phyloP scores from a whole-genome alignment of 2,888 invertebrate species.

The Latrodectus elegans region DNA sequence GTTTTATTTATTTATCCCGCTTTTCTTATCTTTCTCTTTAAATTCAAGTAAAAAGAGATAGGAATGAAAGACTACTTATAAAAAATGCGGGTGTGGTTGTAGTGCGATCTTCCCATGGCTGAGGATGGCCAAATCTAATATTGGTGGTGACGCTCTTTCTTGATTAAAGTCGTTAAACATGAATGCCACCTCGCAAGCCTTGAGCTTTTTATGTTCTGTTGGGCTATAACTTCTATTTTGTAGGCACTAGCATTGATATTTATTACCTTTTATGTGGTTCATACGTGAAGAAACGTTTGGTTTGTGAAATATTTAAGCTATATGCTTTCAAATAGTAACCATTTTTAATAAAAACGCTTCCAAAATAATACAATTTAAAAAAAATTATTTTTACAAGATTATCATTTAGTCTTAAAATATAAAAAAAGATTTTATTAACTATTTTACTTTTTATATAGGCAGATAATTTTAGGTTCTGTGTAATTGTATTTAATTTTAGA shows the following conservation, averaged over 20 bases:
- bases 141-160: conserved; percentile 13
- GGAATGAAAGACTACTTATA: background rate
- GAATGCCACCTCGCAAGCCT: conserved; percentile 13
- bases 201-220: background rate
- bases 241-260: background rate
- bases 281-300: background rate
- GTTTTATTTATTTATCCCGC: background rate
- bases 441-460: too few relatives aligned
- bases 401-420: too few relatives aligned
- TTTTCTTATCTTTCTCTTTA: background rate
- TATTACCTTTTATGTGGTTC: background rate
- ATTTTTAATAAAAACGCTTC: background rate
- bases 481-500: too few relatives aligned
- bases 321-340: background rate
- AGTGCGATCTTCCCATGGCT: background rate
- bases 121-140: conserved; percentile 16
- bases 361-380: too few relatives aligned
- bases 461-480: too few relatives aligned
- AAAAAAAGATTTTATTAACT: too few relatives aligned
- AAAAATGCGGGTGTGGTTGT: conserved; percentile 22
- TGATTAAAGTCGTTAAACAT: conserved; percentile 54
- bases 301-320: background rate
- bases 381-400: too few relatives aligned
- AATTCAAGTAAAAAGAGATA: background rate
- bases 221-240: conserved; percentile 1